phyloP scores from a whole-genome alignment of 2,113 vertebrate species.

The Alligator mississippiensis region DNA sequence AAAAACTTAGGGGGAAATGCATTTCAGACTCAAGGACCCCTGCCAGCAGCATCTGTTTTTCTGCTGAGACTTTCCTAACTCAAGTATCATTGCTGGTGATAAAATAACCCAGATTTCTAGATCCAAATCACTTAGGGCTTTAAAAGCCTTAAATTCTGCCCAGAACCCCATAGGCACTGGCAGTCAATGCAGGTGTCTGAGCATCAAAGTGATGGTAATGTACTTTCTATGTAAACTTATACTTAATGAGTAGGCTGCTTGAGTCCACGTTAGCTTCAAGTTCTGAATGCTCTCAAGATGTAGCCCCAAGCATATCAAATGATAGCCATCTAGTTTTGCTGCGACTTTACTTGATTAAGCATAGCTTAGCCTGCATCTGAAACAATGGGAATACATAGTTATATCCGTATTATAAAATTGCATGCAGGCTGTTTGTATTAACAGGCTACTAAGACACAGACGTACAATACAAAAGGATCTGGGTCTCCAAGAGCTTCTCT shows the following conservation, averaged over 20 bases:
- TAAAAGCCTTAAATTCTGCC: conserved; percentile 56
- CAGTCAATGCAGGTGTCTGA: conserved; percentile 38
- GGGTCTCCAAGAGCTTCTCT: background rate
- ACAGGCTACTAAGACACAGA: background rate
- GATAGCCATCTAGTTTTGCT: background rate
- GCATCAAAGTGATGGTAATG: conserved; percentile 31
- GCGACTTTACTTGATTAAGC: background rate
- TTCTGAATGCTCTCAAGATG: background rate
- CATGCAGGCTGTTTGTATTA: background rate
- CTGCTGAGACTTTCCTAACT: conserved; percentile 8
- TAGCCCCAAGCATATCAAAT: background rate
- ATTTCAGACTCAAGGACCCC: conserved; percentile 27
- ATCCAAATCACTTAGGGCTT: conserved; percentile 39
- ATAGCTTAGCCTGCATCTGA: background rate
- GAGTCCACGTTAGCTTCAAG: conserved; percentile 18
- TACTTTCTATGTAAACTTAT: background rate
- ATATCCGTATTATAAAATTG: background rate
- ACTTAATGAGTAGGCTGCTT: conserved; percentile 29
- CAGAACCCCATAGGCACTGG: background rate
- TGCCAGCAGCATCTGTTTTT: background rate
- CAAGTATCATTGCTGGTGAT: conserved; percentile 14
- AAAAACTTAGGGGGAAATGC: background rate
- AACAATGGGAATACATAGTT: background rate
- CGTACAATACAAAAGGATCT: background rate
- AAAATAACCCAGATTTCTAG: conserved; percentile 35